phyloP scores from a whole-genome alignment of 1,140 invertebrate species.

The Agrilus planipennis region DNA sequence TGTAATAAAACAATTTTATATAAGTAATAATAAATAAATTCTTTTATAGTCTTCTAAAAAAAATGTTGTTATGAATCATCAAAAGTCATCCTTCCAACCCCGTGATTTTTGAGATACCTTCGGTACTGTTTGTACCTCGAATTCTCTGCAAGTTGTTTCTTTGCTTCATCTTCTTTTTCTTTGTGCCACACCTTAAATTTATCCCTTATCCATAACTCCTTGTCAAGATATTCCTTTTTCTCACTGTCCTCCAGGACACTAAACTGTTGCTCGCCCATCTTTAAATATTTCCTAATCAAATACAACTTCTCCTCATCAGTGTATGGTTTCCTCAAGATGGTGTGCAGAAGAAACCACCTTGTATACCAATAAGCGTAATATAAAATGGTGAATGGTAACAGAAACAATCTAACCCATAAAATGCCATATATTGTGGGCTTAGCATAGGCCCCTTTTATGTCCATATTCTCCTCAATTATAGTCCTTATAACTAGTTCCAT shows the following conservation, averaged over 20 bases:
- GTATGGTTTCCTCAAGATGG: constrained; percentile 60
- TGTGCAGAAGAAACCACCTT: constrained; percentile 71
- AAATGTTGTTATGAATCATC: constrained; percentile 58
- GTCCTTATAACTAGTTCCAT: constrained; percentile 56
- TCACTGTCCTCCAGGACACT: constrained; percentile 60
- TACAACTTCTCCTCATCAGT: constrained; percentile 73
- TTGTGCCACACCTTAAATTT: constrained; percentile 71
- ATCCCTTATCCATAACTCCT: constrained; percentile 70
- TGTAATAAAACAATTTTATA: no score
- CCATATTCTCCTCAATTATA: constrained; percentile 82
- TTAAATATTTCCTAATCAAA: constrained; percentile 66
- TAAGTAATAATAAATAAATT: no score
- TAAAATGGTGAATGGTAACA: constrained; percentile 59
- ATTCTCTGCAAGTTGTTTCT: constrained; percentile 65
- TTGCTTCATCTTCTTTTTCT: constrained; percentile 69
- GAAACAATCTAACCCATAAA: constrained; percentile 69
- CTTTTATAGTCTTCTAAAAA: no score
- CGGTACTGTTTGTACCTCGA: constrained; percentile 67
- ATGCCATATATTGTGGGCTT: constrained; percentile 66
- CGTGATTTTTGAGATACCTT: constrained; percentile 69
- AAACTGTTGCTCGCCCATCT: constrained; percentile 55
- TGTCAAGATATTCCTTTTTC: constrained; percentile 57
- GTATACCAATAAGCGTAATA: constrained; percentile 62
- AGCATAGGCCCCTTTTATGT: constrained; percentile 80
- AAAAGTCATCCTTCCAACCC: constrained; percentile 64